These are phyloP conservation scores for Ibidorhyncha struthersii DNA, from an alignment of 2,113 vertebrate genomes.

Conservation along the genomic window DNA sequence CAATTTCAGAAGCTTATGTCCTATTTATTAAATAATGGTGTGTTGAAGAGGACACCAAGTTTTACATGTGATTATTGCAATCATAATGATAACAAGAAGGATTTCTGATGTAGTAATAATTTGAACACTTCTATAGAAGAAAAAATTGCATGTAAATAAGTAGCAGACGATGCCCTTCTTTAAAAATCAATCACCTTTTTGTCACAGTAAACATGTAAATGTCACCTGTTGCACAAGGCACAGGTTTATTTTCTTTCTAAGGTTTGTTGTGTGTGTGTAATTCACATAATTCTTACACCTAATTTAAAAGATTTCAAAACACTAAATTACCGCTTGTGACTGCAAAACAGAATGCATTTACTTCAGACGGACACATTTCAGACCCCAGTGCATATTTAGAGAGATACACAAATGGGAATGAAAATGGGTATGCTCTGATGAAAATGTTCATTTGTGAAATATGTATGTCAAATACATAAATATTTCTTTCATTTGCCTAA, in stretches of 20 bases:
- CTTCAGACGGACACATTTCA: neutral
- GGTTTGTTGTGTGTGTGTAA: neutral
- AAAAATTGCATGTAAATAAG: neutral
- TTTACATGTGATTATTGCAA: neutral
- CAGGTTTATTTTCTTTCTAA: neutral
- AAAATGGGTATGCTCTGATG: neutral
- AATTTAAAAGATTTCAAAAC: neutral
- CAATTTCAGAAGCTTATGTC: neutral
- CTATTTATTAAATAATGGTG: neutral
- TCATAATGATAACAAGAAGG: neutral
- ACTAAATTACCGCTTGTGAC: neutral
- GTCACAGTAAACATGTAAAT: neutral
- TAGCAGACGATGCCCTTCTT: neutral
- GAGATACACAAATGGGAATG: neutral
- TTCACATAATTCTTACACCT: neutral
- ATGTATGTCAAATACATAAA: neutral
- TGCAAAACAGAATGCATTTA: neutral
- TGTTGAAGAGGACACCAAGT: neutral
- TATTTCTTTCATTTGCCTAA: neutral
- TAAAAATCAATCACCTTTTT: neutral
- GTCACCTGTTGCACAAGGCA: neutral
- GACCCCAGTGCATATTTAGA: neutral
- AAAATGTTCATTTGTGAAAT: neutral
- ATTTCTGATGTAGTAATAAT: neutral
- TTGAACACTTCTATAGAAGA: neutral